Evolutionary conservation across 2,888 invertebrate species (phyloP), one percentile per base, ranked within the genome.

Genomic region (Trissolcus brochymenae): DNA sequence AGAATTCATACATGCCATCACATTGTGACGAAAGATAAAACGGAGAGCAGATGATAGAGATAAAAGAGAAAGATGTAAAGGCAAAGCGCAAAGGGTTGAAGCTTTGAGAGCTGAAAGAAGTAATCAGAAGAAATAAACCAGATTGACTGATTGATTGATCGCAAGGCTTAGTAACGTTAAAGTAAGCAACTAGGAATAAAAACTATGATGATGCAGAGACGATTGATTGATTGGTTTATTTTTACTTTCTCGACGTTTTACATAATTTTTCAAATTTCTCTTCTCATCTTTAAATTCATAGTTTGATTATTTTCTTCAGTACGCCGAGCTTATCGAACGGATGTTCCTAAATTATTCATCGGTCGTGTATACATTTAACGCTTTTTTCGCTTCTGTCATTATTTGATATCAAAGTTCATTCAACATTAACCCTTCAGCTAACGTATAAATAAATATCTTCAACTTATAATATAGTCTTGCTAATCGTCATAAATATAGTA

Each of bases 171-270:
- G 17, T 51, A 66, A 57, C 49, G 51, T 61, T 73, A 43, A 66
- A 66, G 59, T 59, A 64, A 72, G 59, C 56, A 72, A 50, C 19
- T 13, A 29, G 21, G 49, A 60, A 35, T 43, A 25, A 9, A 51
- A 51, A 51, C 51, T 13, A 51, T 13, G 9, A 11, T 51, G 51
- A 51, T 21, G 7, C 51, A 6, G 17, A 40, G 53, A 17, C 40
- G 54, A 67, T 64, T 68, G 75, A 75, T 68, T 68, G 75, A 68
- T 68, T 75, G 59, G 68, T 68, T 75, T 75, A 75, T 75, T 75
- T 51, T 40, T 51, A 41, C 67, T 62, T 19, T 67, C 56, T 7
- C 57, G 56, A 59, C 51, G 54, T 43, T 29, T 55, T 51, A 61
- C 73, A 74, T 67, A 66, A 67, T 74, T 74, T 62, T 51, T 11